These are phyloP conservation scores for Aleiodes sp. DNA, from an alignment of 1,140 invertebrate species.

Conservation along the genomic window DNA sequence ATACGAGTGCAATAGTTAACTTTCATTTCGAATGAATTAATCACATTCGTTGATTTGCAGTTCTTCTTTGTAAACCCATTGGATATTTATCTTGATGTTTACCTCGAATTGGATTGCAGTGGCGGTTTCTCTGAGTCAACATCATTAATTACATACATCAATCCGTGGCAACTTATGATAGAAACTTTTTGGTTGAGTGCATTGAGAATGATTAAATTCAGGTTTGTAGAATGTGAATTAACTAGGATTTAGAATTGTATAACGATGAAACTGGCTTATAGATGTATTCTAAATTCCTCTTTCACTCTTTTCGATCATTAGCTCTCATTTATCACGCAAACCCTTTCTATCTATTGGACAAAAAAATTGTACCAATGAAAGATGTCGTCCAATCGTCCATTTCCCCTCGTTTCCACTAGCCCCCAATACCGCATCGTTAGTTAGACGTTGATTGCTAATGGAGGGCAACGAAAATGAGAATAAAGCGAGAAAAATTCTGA, in stretches of 20 bases:
- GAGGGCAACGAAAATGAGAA: background rate
- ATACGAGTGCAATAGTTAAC: background rate
- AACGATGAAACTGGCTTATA: background rate
- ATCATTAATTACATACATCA: too few relatives aligned
- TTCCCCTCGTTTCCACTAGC: background rate
- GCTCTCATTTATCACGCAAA: constrained; percentile 1
- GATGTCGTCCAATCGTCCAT: background rate
- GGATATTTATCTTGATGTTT: too few relatives aligned
- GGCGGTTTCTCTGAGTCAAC: too few relatives aligned
- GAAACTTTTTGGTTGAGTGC: too few relatives aligned
- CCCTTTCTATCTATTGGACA: background rate
- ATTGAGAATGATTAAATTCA: too few relatives aligned
- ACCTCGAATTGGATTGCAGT: too few relatives aligned
- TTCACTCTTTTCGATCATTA: background rate
- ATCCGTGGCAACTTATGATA: too few relatives aligned
- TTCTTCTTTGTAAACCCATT: too few relatives aligned
- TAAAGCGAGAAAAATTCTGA: background rate
- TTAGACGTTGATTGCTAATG: constrained; percentile 9
- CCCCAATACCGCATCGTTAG: background rate
- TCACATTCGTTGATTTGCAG: too few relatives aligned
- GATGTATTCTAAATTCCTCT: background rate
- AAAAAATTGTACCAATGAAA: background rate
- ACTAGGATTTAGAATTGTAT: background rate
- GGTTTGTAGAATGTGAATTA: too few relatives aligned
- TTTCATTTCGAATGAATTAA: too few relatives aligned